phyloP scores from a whole-genome alignment of 35 echinoderm and acorn worm species.

The Ptychodera flava region DNA sequence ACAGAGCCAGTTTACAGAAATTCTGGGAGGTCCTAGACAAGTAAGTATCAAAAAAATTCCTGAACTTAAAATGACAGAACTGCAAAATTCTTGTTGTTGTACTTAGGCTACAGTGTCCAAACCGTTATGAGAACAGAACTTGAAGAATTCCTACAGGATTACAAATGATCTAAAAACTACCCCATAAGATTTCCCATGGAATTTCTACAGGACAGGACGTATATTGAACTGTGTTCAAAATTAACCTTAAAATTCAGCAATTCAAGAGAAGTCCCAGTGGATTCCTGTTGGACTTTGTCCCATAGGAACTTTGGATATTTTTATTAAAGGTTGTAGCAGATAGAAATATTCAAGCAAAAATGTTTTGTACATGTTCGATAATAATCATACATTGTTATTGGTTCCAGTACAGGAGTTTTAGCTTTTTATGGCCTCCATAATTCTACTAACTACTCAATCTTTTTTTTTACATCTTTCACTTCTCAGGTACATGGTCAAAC shows the following conservation, averaged over 20 bases:
- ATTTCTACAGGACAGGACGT: neutral
- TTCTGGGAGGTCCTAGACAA: constrained; percentile 94
- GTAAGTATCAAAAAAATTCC: constrained; percentile 41
- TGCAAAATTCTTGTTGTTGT: neutral
- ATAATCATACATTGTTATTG: neutral
- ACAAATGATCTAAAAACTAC: no score
- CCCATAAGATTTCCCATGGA: no score
- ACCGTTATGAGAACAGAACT: neutral
- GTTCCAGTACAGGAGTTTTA: neutral
- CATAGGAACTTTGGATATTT: neutral
- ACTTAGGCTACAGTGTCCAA: neutral
- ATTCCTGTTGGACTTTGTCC: no score
- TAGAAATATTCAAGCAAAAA: neutral
- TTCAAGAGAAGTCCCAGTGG: no score
- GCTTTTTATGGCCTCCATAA: neutral
- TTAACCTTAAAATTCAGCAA: neutral
- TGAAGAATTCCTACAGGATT: no score
- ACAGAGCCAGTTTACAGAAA: constrained; percentile 73
- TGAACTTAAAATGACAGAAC: neutral
- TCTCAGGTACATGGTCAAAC: constrained; percentile 81
- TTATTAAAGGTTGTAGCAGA: neutral
- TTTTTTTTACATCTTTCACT: constrained; percentile 17
- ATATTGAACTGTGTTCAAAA: neutral
- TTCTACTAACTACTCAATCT: neutral
- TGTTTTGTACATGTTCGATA: neutral